These are phyloP conservation scores for Labeo rohita DNA, from an alignment of 2,113 vertebrate genomes.

Conservation along the genomic window DNA sequence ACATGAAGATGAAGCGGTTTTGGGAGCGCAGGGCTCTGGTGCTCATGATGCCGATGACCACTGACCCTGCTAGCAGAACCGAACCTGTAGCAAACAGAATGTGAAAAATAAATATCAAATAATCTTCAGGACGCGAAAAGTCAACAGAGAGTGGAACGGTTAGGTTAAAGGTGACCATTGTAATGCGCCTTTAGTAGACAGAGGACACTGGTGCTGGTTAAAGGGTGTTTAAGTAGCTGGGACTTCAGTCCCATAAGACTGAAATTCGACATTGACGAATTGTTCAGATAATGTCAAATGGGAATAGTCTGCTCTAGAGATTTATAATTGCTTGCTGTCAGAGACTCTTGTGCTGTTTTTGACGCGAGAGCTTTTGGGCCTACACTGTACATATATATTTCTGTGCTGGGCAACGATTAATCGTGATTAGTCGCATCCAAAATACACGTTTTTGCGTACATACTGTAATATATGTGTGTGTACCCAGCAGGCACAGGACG, in stretches of 20 bases:
- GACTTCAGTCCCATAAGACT: background rate
- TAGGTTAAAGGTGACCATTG: slow-evolving; percentile 57
- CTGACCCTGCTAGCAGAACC: slow-evolving; percentile 72
- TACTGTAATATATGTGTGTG: no score
- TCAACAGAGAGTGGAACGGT: slow-evolving; percentile 71
- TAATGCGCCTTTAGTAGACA: background rate
- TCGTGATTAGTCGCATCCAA: no score
- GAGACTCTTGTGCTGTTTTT: background rate
- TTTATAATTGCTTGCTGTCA: background rate
- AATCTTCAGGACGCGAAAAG: slow-evolving; percentile 68
- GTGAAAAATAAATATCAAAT: slow-evolving; percentile 75
- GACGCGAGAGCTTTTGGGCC: background rate
- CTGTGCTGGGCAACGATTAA: no score
- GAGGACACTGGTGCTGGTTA: background rate
- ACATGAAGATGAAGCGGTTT: slow-evolving; percentile 80
- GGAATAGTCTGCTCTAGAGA: background rate
- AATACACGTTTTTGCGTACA: no score
- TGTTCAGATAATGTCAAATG: background rate
- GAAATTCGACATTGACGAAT: background rate
- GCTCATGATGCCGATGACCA: slow-evolving; percentile 69
- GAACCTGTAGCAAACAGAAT: slow-evolving; percentile 72
- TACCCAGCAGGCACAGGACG: no score
- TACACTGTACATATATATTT: no score
- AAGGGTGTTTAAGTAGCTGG: background rate
- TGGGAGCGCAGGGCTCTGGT: slow-evolving; percentile 70